phyloP scores from a whole-genome alignment of 2,888 invertebrate species.

The Drosophila paramelanica region DNA sequence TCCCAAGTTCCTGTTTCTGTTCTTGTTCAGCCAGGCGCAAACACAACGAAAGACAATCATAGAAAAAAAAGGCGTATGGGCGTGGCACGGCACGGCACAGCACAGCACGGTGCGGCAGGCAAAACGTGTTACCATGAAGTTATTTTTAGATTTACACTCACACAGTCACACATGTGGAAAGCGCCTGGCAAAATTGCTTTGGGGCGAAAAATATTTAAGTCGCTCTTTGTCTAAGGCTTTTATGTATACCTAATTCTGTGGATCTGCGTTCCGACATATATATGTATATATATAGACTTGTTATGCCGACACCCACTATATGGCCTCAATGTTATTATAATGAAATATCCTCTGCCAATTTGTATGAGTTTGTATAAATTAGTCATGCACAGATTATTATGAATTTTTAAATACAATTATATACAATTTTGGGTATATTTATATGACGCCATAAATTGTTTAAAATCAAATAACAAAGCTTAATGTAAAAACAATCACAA shows the following conservation, averaged over 20 bases:
- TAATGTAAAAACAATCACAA: too few species aligned
- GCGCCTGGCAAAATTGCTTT: conserved; percentile 58
- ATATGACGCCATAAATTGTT: not conserved
- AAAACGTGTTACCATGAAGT: conserved; percentile 45
- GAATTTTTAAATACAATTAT: too few species aligned
- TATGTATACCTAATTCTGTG: not conserved
- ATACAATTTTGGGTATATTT: not conserved
- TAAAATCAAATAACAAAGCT: too few species aligned
- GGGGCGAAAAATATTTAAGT: conserved; percentile 64
- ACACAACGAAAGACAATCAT: conserved; percentile 34
- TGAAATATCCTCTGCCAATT: conserved; percentile 56
- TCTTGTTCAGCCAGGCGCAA: conserved; percentile 41
- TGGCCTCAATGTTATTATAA: conserved; percentile 56
- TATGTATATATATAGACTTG: too few species aligned
- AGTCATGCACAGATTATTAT: too few species aligned
- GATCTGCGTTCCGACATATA: not conserved
- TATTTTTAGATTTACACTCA: conserved; percentile 68
- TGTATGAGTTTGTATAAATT: too few species aligned
- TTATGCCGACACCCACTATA: conserved; percentile 15
- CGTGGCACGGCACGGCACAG: conserved; percentile 1
- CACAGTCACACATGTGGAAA: conserved; percentile 21
- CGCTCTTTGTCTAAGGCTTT: conserved; percentile 28
- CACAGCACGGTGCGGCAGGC: conserved; percentile 1
- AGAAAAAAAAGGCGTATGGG: conserved; percentile 17
- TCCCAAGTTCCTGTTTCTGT: conserved; percentile 31